Evolutionary conservation across 2,113 vertebrate species (phyloP), one percentile per base, ranked within the genome.

Genomic region (Nerophis lumbriciformis): DNA sequence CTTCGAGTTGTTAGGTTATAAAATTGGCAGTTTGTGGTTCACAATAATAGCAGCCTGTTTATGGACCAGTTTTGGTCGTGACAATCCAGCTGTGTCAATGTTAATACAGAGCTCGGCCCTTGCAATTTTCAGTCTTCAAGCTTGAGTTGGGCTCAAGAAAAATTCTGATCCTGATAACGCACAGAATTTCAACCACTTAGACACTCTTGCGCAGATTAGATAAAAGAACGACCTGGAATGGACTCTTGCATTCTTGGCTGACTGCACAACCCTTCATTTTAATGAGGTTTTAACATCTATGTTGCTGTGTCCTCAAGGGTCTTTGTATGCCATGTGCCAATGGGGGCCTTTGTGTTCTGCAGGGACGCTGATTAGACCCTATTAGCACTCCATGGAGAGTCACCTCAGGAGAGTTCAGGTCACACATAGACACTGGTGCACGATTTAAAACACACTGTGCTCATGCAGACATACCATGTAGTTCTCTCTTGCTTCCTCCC

Each of bases 401-500:
- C 63, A 37, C 77, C 50, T 37, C 19, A 51, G 80, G 42, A 75
- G 68, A 68, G 10, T 19, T 78, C 8, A 59, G 21, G 44, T 42
- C 12, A 21, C 54, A 21, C 21, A 35, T 6, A 45, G 8, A 28
- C 68, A 45, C 59, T 76, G 48, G 16, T 65, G 8, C 60, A 75
- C 36, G 48, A 61, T 56, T 49, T 3, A 56, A 57, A n/a, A 45
- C 37, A 38, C 48, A 19, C n/a, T 10, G 15, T 12, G 19, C 14
- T 19, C 10, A 45, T 52, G n/a, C 10, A 16, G 54, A 47, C 45
- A 66, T 51, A 55, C 82, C 65, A 71, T 28, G 48, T 56, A 82
- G 79, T 79, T 79, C 78, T 66, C 47, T 78, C 75, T 85, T 57
- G 73, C 65, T 81, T 86, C 84, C 81, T 83, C 83, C 39, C 60